Evolutionary conservation across 2,888 invertebrate species (phyloP), one percentile per base, ranked within the genome.

Genomic region (Andrena praecox): DNA sequence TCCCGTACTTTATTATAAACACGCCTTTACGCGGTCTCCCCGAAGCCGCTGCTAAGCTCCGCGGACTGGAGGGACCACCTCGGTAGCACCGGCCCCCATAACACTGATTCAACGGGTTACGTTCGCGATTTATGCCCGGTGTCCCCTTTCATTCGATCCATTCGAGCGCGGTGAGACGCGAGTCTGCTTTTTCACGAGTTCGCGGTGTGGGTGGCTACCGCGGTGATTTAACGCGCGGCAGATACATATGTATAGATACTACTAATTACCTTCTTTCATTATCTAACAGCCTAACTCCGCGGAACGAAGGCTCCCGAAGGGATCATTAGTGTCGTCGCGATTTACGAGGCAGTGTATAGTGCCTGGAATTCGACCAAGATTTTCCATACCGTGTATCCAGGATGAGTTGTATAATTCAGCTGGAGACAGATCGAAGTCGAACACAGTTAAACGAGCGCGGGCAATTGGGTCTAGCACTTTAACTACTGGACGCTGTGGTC

Each of bases 1-100:
- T 54, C 29, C n/a, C 69, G 67, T 63, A 48, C 80, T 86, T 82
- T 82, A 86, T 86, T 78, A 78, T 78, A 78, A 85, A 87, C 82
- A 78, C 80, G 77, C 72, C 72, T 84, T 68, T 56, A 72, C 77
- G 54, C 72, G 67, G 70, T 60, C 75, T 56, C 71, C 77, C 10
- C 77, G 24, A 62, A 35, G 71, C 68, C 59, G 62, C n/a, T 20
- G 31, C 42, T 66, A 64, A 67, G 60, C 72, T 29, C 48, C 27
- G 8, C 10, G 35, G 12, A 62, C n/a, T 16, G 29, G 60, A 33
- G 56, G 70, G 86, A 85, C 87, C 87, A 87, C 84, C 86, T 84
- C 80, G 77, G 78, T 63, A 64, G 72, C 67, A 56, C 27, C 7
- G 20, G 29, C 63, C 12, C 16, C 20, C 67, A 7, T 66, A 68